Evolutionary conservation across 1,140 invertebrate species (phyloP), one percentile per base, ranked within the genome.

Genomic region (Drosophila asahinai): DNA sequence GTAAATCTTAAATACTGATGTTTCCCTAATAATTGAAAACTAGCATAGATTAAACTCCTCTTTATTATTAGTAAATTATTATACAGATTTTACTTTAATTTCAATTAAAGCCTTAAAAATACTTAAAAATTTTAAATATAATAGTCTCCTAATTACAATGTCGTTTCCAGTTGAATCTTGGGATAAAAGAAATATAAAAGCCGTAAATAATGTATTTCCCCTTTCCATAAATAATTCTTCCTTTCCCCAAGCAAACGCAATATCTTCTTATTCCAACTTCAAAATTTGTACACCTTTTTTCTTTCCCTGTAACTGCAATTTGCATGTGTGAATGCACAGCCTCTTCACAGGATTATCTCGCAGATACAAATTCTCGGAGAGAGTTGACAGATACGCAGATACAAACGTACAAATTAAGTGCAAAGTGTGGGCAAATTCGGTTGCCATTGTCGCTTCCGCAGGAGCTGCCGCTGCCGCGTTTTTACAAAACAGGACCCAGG

Each of bases 371-470:
- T 27, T 40, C 54, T 19, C 54, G 36, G 17, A 38, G 52, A 38
- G 57, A 43, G 48, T 52, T 49, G 36, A 47, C 33, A 40, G 36
- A 72, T 25, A 65, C 40, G 57, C 45, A 59, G 36, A 40, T 9
- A 52, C 65, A 63, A 54, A 51, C 42, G 30, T 48, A 58, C 60
- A 86, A 81, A 89, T 83, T 55, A 84, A 81, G 81, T 75, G 66
- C 73, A 89, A 79, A 81, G 65, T 81, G 86, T 81, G 81, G 81
- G 82, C 86, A 89, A 22, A 76, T 84, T 78, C 54, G 49, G 63
- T 55, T 75, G 77, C 73, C 76, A 74, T 83, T 86, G 79, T 86
- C 70, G 84, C 83, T 86, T 86, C 83, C 77, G 76, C 65, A 61
- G 75, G 68, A 83, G 80, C 83, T 25, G 51, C 17, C 22, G 42